A percentile compares a stretch with the other conserved stretches of the same genome.
Evolutionary conservation across 2,113 vertebrate genomes (phyloP).

Genomic region (Aegotheles bennettii): DNA sequence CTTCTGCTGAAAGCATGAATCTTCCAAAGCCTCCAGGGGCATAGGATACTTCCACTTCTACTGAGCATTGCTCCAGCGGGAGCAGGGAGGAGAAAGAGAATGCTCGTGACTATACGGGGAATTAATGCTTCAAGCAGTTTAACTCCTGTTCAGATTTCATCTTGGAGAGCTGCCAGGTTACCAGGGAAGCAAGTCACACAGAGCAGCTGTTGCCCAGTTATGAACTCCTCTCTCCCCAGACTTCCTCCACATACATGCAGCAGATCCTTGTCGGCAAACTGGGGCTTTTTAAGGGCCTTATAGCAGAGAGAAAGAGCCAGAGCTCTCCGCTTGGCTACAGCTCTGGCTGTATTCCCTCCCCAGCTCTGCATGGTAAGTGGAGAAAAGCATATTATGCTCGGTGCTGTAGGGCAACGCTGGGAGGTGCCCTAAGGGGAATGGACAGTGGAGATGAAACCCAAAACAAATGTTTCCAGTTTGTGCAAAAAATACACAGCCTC

Average conservation of each 20-base stretch:
- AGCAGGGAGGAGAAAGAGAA: background rate
- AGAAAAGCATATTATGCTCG: background rate
- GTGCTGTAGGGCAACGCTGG: background rate
- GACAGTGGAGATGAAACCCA: background rate
- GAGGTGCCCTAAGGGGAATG: background rate
- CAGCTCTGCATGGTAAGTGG: accelerated
- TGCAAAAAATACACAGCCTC: background rate
- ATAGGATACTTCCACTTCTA: background rate
- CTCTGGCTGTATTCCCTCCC: background rate
- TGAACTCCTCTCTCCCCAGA: slow-evolving; percentile 6
- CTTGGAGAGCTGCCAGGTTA: slow-evolving; percentile 56
- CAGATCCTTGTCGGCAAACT: background rate
- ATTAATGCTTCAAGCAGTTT: background rate
- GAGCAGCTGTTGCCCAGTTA: slow-evolving; percentile 47
- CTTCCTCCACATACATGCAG: background rate
- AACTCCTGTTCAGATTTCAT: background rate
- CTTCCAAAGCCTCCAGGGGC: background rate
- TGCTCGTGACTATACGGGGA: background rate
- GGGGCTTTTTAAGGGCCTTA: background rate
- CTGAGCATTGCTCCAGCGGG: background rate
- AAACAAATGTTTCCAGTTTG: background rate
- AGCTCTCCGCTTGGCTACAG: background rate
- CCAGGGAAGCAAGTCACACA: slow-evolving; percentile 38
- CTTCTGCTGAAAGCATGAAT: background rate
- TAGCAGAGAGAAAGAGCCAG: background rate